These are phyloP conservation scores for Bombus haemorrhoidalis DNA, from an alignment of 1,140 invertebrate species.

Conservation along the genomic window DNA sequence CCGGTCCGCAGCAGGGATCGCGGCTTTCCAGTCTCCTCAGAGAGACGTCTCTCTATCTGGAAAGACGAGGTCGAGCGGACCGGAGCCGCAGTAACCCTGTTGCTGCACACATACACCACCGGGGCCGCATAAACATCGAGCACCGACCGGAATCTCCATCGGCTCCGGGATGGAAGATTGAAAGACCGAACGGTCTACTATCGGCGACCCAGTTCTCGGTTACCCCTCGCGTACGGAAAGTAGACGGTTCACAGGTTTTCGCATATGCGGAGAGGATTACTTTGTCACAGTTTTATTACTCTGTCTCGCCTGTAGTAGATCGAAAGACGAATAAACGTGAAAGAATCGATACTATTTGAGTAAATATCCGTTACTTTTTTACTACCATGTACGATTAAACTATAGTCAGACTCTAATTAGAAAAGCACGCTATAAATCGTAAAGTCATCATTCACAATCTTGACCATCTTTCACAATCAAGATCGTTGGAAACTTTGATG, in stretches of 20 bases:
- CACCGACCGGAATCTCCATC: slow-evolving; percentile 60
- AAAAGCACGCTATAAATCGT: no score
- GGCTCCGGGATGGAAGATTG: slow-evolving; percentile 54
- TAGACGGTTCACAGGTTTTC: not conserved
- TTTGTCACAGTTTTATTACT: not conserved
- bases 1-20: slow-evolving; percentile 69
- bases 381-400: no score
- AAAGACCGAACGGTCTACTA: slow-evolving; percentile 46
- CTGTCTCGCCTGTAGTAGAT: no score
- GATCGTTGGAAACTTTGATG: not conserved
- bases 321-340: not conserved
- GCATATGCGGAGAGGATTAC: not conserved
- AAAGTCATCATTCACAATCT: no score
- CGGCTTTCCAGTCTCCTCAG: slow-evolving; percentile 70
- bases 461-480: not conserved
- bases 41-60: slow-evolving; percentile 68
- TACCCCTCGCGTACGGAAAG: slow-evolving; percentile 31
- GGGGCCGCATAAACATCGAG: slow-evolving; percentile 42
- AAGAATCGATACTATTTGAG: not conserved
- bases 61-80: slow-evolving; percentile 56
- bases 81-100: slow-evolving; percentile 61
- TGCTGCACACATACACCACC: slow-evolving; percentile 55
- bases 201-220: slow-evolving; percentile 56
- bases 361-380: no score
- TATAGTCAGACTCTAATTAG: no score